Base-by-base conservation (phyloP, 2,888 invertebrate species). In the Disparrhopalites patrizii region DNA sequence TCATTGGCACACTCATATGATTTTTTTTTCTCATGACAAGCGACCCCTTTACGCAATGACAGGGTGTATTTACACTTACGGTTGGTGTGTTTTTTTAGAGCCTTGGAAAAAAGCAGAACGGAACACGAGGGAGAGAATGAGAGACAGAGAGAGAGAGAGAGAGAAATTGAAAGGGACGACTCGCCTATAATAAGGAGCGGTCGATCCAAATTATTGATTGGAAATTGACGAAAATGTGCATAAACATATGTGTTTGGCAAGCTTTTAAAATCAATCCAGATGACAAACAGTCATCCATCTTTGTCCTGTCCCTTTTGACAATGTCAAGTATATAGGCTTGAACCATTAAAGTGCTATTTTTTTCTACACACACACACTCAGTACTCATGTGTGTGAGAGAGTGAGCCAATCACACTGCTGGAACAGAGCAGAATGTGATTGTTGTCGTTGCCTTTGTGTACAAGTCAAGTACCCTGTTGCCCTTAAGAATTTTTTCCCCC, bases 181-280 rank as follows among this genome's bases (percentile, higher is more conserved):
- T n/a, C n/a, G n/a, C n/a, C n/a, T n/a, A n/a, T n/a, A 55, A 57
- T 38, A 57, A 38, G 27, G 30, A 43, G 54, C 38, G 63, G 63
- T 63, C 58, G 58, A 58, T 65, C 65, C 38, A 66, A 50, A 62
- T 66, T 68, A 68, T 68, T 68, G 68, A 68, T 68, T 68, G 66
- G 68, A 61, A 68, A 64, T 66, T 66, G 60, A 55, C 55, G 66
- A 58, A 68, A 66, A 64, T 68, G 58, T 62, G 66, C 58, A 62
- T 60, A 62, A 62, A 62, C 55, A 62, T 55, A 67, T 69, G 65
- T 65, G 65, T 67, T 69, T 69, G 62, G 65, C 65, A 67, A 65
- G 67, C 69, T 69, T 69, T 69, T 69, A 69, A 65, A 69, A 69
- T 69, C 69, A 67, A 69, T 67, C 60, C 69, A 60, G 65, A 69